These are phyloP conservation scores for Uromys caudimaculatus DNA, from an alignment of 2,797 vertebrate species.

Conservation along the genomic window DNA sequence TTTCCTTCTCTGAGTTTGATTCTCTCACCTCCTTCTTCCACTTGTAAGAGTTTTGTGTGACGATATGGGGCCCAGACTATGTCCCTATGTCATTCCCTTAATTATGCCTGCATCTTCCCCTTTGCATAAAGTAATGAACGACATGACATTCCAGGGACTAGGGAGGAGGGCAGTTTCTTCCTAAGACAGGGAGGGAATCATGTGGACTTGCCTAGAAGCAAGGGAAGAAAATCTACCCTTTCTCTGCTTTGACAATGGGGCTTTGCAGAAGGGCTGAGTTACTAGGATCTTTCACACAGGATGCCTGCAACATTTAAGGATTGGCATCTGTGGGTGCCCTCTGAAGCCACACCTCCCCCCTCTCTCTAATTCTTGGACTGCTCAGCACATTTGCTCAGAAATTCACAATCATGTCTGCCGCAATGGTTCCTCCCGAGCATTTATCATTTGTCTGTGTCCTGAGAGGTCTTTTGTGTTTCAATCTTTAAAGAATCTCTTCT, in stretches of 20 bases:
- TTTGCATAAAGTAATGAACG: neutral
- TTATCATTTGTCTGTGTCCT: conserved; percentile 11
- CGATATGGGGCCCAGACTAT: neutral
- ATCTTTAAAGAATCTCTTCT: conserved; percentile 30
- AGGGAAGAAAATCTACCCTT: neutral
- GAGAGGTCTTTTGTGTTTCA: conserved; percentile 18
- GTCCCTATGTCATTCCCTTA: neutral
- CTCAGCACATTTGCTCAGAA: neutral
- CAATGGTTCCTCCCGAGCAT: neutral
- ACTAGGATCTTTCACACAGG: neutral
- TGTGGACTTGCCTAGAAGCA: neutral
- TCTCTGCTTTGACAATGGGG: neutral
- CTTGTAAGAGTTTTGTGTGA: neutral
- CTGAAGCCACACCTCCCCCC: neutral
- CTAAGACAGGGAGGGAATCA: neutral
- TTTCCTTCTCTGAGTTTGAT: neutral
- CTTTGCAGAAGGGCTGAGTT: neutral
- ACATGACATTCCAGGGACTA: neutral
- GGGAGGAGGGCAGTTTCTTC: neutral
- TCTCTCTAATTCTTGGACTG: neutral
- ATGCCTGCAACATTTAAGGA: neutral
- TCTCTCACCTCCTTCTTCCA: neutral
- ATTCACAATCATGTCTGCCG: neutral
- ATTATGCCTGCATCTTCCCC: neutral
- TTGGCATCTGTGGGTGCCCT: neutral